Evolutionary conservation across 2,113 vertebrate species (phyloP).

Genomic region (Gasterosteus nipponicus): DNA sequence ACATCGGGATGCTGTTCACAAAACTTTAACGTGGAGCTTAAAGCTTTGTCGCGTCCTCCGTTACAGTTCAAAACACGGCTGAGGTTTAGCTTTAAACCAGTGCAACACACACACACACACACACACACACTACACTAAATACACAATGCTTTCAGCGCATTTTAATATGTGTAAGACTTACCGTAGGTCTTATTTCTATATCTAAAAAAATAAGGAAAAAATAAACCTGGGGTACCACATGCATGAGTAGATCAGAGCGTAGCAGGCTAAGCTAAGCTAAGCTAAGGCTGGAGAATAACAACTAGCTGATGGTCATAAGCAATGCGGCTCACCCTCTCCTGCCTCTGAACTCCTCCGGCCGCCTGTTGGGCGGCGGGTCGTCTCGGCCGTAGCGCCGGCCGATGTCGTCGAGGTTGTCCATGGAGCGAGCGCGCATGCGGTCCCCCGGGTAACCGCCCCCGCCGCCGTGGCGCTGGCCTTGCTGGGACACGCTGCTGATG

Average conservation of each 20-base stretch:
- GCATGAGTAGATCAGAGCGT: too few relatives aligned
- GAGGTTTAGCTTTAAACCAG: neutral
- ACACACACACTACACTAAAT: too few relatives aligned
- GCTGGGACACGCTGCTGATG: constrained; percentile 84
- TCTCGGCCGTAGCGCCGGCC: constrained; percentile 63
- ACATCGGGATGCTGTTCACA: neutral
- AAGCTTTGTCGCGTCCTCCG: neutral
- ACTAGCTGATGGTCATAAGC: neutral
- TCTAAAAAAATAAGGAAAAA: too few relatives aligned
- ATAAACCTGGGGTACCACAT: too few relatives aligned
- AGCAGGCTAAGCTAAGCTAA: too few relatives aligned
- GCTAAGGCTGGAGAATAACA: neutral
- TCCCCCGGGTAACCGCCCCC: constrained; percentile 42
- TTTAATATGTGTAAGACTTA: neutral
- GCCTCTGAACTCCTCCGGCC: constrained; percentile 72
- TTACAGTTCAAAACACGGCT: neutral
- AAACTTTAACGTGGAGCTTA: neutral
- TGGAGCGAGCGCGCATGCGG: constrained; percentile 81
- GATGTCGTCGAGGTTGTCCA: constrained; percentile 88
- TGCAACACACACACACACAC: too few relatives aligned
- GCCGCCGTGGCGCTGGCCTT: constrained; percentile 63
- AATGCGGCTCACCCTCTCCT: constrained; percentile 74
- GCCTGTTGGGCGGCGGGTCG: constrained; percentile 53
- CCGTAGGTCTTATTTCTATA: too few relatives aligned
- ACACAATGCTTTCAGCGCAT: neutral